phyloP scores from a whole-genome alignment of 2,888 invertebrate species.

The Nezara viridula region DNA sequence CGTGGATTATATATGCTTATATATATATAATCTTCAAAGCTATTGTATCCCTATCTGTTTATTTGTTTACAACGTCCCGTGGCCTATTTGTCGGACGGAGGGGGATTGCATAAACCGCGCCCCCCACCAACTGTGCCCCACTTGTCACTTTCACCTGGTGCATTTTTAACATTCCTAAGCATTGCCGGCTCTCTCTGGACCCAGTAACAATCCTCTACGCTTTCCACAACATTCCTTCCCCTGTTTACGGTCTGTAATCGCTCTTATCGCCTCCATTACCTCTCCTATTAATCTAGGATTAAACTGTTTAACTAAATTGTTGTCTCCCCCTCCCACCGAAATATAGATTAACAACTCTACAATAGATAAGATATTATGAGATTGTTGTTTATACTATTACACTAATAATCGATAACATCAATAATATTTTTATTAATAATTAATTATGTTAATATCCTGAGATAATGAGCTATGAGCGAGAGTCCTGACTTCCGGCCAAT shows the following conservation, averaged over 20 bases:
- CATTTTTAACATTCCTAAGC: slow-evolving; percentile 51
- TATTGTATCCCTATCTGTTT: background rate
- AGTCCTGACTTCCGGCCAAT: background rate
- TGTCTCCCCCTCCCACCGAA: too few species aligned
- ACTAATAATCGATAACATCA: background rate
- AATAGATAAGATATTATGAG: background rate
- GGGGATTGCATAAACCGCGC: background rate
- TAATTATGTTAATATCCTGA: background rate
- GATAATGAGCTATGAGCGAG: background rate
- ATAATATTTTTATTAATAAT: background rate
- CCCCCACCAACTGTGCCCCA: slow-evolving; percentile 6
- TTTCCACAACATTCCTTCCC: background rate
- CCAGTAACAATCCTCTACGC: slow-evolving; percentile 5
- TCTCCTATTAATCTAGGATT: background rate
- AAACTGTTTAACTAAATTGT: background rate
- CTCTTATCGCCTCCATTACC: too few species aligned
- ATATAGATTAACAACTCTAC: background rate
- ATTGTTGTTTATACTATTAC: background rate
- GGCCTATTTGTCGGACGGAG: too few species aligned
- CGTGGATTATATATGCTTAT: background rate
- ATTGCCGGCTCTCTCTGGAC: background rate
- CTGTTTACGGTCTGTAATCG: too few species aligned
- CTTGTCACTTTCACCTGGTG: slow-evolving; percentile 44
- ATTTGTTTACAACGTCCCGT: background rate
- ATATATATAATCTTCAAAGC: background rate